Evolutionary conservation across 2,797 vertebrate species (phyloP), one percentile per base, ranked within the genome.

Genomic region (Xerus rutilus): DNA sequence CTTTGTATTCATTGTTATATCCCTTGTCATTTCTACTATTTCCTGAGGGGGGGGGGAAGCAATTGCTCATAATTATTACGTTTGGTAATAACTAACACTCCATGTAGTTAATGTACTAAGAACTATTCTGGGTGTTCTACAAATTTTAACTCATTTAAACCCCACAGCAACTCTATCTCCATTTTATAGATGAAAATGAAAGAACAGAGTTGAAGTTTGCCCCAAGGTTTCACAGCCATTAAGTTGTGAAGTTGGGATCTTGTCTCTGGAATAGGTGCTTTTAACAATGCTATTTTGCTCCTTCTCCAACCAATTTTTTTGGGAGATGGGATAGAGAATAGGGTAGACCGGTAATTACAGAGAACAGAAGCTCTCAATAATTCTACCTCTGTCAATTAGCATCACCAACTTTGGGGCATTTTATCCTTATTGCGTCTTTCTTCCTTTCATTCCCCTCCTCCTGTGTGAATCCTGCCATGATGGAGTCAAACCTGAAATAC

Each of bases 211-310:
- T 87, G 20, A 81, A 90, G 32, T 90, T 85, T 94, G 47, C 57
- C 32, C 32, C 32, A 79, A 25, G 17, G 25, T 93, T 77, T 96
- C 25, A 76, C 2, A 65, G 59, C 52, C 49, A 0, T 35, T 67
- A 28, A 91, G 32, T 59, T 14, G 20, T 86, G 11, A 18, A 94
- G 12, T 69, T 96, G 64, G 21, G 8, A 47, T 86, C 70, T 77
- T 47, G 95, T 82, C 35, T 94, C 57, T 90, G 35, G 32, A 86
- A 93, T 28, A 35, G 62, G 13, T 89, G 32, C 10, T 91, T 49
- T 89, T 85, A 43, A 62, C 9, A 21, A 1, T 35, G 30, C 21
- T 81, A 3, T 49, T 88, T 88, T 54, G 57, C 59, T 49, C 0
- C 43, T 86, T 92, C 11, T 49, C 11, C 32, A 7, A 25, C 20